These are phyloP conservation scores for Netelia inedita DNA, from an alignment of 2,888 invertebrate species.

Conservation along the genomic window DNA sequence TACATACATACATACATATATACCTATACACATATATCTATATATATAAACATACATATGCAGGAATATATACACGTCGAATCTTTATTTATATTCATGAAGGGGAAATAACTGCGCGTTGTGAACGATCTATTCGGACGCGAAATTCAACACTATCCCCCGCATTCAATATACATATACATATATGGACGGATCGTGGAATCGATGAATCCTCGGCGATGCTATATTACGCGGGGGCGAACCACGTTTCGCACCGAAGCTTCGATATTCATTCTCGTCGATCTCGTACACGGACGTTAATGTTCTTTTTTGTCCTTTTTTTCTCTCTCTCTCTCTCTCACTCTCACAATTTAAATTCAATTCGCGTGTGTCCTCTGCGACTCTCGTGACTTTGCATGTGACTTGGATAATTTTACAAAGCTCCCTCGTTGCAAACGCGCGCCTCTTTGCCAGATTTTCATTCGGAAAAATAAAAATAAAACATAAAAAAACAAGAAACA, in stretches of 20 bases:
- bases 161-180: neutral
- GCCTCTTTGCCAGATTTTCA: no score
- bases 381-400: neutral
- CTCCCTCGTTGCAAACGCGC: neutral
- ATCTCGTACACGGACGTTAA: neutral
- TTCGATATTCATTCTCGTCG: constrained; percentile 13
- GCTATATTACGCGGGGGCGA: neutral
- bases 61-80: constrained; percentile 23
- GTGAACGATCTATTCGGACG: constrained; percentile 49
- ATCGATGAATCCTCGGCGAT: constrained; percentile 6
- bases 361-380: constrained; percentile 15
- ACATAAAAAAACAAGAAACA: no score
- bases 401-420: neutral
- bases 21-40: constrained; percentile 18
- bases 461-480: no score
- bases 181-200: constrained; percentile 13
- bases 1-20: constrained; percentile 8
- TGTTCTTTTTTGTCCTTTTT: constrained; percentile 6
- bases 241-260: constrained; percentile 7
- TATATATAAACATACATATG: constrained; percentile 9
- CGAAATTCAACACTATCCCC: constrained; percentile 9
- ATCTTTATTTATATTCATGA: constrained; percentile 67
- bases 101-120: constrained; percentile 56
- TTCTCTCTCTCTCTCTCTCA: neutral
- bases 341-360: constrained; percentile 39